Conservation (phyloP, 1,140 invertebrate species). For the Lethocerus indicus region DNA sequence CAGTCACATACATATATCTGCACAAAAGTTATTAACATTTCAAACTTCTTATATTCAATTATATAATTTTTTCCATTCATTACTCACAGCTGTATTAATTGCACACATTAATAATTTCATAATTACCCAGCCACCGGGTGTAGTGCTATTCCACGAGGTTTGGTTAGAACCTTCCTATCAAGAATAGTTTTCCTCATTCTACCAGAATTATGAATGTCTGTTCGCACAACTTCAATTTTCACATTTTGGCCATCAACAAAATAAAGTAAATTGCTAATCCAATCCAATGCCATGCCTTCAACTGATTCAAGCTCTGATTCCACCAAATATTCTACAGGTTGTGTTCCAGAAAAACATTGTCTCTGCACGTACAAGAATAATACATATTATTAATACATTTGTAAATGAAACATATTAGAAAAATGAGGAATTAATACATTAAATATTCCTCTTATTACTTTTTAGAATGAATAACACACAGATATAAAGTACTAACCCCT, state of each 20-base stretch:
- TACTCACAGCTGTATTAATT: background rate
- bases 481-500: conserved; percentile 25
- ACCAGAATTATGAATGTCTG: conserved; percentile 43
- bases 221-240: conserved; percentile 63
- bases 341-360: conserved; percentile 49
- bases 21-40: conserved; percentile 3
- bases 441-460: background rate
- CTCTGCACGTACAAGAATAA: conserved; percentile 27
- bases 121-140: conserved; percentile 59
- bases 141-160: conserved; percentile 74
- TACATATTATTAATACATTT: background rate
- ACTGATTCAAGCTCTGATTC: conserved; percentile 60
- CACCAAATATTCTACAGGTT: conserved; percentile 46
- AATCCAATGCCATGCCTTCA: conserved; percentile 85
- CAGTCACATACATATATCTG: conserved; percentile 76
- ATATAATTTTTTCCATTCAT: background rate
- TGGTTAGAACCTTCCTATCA: conserved; percentile 46
- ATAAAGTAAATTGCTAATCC: conserved; percentile 83
- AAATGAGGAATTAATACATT: background rate
- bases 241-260: conserved; percentile 68
- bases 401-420: background rate
- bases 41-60: background rate
- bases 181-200: conserved; percentile 62
- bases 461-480: background rate
- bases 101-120: background rate